Evolutionary conservation across 2,888 invertebrate species (phyloP).

Genomic region (Morinoia aosen): DNA sequence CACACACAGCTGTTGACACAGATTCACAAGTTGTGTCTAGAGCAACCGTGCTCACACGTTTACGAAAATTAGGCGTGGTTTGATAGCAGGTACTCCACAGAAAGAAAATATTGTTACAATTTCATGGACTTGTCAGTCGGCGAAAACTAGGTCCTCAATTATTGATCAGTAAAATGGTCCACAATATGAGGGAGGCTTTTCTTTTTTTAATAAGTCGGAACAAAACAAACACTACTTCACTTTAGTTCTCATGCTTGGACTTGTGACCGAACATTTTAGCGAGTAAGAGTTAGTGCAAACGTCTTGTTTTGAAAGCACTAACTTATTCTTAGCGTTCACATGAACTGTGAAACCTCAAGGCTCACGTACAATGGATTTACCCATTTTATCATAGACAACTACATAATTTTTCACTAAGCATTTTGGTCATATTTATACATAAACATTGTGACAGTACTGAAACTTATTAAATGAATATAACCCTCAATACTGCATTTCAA

Average conservation of each 20-base stretch:
- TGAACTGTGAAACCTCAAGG: background rate
- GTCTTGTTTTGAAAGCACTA: background rate
- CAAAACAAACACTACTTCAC: background rate
- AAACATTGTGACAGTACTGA: too few relatives aligned
- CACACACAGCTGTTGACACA: background rate
- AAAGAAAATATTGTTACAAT: background rate
- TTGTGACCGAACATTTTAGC: background rate
- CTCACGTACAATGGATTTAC: background rate
- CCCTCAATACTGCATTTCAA: too few relatives aligned
- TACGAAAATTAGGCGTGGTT: background rate
- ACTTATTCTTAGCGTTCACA: background rate
- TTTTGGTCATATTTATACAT: too few relatives aligned
- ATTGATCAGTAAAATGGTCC: background rate
- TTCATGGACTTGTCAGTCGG: background rate
- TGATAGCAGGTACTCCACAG: background rate
- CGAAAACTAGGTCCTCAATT: background rate
- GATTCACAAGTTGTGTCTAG: background rate
- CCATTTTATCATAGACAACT: too few relatives aligned
- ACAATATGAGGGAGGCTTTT: background rate
- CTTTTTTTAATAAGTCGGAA: background rate
- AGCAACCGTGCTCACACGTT: constrained; percentile 1
- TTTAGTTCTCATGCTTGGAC: background rate
- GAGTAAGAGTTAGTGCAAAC: background rate
- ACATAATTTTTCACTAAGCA: too few relatives aligned
- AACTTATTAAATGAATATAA: too few relatives aligned